phyloP scores from a whole-genome alignment of 2,888 invertebrate genomes.

The Petrophora chlorosata region DNA sequence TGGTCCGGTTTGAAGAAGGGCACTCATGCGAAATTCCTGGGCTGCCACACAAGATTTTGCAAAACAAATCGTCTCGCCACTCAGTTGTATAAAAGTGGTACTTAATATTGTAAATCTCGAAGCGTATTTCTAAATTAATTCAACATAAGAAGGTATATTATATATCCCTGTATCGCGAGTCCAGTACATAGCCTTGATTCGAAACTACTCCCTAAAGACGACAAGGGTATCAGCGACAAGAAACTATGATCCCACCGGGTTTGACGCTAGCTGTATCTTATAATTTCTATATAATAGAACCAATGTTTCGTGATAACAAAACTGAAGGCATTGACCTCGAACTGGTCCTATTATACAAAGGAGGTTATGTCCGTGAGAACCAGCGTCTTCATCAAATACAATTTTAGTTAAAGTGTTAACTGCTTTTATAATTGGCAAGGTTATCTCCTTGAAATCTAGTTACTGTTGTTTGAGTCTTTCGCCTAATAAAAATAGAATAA shows the following conservation, averaged over 20 bases:
- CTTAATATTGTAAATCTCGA: too few relatives aligned
- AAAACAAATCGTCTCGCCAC: too few relatives aligned
- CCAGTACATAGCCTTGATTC: not conserved
- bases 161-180: too few relatives aligned
- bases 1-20: too few relatives aligned
- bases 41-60: too few relatives aligned
- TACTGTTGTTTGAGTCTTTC: too few relatives aligned
- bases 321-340: slow-evolving; percentile 2
- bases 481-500: too few relatives aligned
- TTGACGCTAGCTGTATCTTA: not conserved
- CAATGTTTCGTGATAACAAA: not conserved
- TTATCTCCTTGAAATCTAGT: too few relatives aligned
- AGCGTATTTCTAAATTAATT: too few relatives aligned
- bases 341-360: not conserved
- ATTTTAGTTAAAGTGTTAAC: not conserved
- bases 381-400: not conserved
- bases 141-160: too few relatives aligned
- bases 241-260: slow-evolving; percentile 4
- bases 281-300: not conserved
- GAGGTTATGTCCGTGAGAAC: slow-evolving; percentile 8
- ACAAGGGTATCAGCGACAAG: slow-evolving; percentile 7
- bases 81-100: too few relatives aligned
- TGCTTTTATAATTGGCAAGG: slow-evolving; percentile 11
- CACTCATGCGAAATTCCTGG: too few relatives aligned
- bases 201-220: not conserved